Conservation (phyloP, 2,797 vertebrate genomes). For the Stomatorhinus walkeri region DNA sequence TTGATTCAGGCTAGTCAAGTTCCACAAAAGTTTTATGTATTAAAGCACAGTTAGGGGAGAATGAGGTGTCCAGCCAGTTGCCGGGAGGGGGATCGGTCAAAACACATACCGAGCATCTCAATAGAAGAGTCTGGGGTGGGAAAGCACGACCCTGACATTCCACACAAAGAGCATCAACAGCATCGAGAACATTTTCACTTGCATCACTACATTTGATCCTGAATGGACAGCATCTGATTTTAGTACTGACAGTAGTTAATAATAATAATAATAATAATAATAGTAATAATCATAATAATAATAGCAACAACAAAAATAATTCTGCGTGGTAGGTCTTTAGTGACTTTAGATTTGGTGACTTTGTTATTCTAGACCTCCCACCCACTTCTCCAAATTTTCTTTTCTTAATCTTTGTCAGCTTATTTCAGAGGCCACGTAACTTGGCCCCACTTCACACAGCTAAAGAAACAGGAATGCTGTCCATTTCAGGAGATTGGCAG, state of each 20-base stretch:
- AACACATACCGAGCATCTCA: conserved; percentile 59
- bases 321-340: conserved; percentile 34
- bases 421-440: neutral
- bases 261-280: neutral
- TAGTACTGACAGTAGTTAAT: conserved; percentile 43
- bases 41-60: conserved; percentile 72
- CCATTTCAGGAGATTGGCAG: conserved; percentile 58
- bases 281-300: conserved; percentile 19
- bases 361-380: neutral
- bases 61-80: conserved; percentile 44
- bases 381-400: neutral
- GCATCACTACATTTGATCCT: conserved; percentile 58
- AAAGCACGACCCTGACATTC: conserved; percentile 64
- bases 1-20: conserved; percentile 67
- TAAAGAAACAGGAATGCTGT: conserved; percentile 52
- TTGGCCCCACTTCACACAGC: conserved; percentile 10
- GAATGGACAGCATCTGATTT: conserved; percentile 65
- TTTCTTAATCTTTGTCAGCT: neutral
- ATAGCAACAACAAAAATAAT: conserved; percentile 31
- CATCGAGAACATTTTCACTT: conserved; percentile 60
- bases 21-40: conserved; percentile 73
- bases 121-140: conserved; percentile 49
- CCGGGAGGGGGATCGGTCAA: conserved; percentile 49
- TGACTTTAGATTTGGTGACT: conserved; percentile 11
- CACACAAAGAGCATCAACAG: conserved; percentile 59